phyloP scores from a whole-genome alignment of 1,140 invertebrate species.

The Probaryconus sp. region DNA sequence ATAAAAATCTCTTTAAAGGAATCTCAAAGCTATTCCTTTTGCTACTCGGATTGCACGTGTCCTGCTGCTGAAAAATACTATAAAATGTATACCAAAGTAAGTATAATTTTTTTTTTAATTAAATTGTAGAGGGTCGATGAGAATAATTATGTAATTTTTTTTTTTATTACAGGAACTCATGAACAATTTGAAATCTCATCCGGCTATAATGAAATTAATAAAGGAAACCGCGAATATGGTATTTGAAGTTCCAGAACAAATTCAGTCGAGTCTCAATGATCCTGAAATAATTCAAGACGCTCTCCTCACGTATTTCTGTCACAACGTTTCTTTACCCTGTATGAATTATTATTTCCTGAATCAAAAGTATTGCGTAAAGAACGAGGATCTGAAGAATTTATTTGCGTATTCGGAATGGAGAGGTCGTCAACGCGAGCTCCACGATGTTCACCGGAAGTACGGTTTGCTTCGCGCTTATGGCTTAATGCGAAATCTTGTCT shows the following conservation, averaged over 20 bases:
- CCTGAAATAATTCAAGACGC: constrained; percentile 88
- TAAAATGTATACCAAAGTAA: constrained; percentile 76
- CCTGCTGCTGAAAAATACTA: constrained; percentile 83
- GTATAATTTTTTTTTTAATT: constrained; percentile 10
- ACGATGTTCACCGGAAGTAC: constrained; percentile 81
- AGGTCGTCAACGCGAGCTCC: constrained; percentile 82
- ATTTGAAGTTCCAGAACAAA: constrained; percentile 82
- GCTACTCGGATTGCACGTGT: constrained; percentile 90
- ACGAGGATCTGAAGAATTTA: constrained; percentile 84
- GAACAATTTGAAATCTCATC: constrained; percentile 81
- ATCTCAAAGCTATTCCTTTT: constrained; percentile 90
- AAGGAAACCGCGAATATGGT: constrained; percentile 81
- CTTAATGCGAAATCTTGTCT: constrained; percentile 86
- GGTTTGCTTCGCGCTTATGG: constrained; percentile 87
- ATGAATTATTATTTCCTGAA: constrained; percentile 72
- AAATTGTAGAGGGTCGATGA: too few species aligned
- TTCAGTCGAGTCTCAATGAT: constrained; percentile 77
- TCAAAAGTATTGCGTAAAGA: constrained; percentile 80
- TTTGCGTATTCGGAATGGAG: constrained; percentile 88
- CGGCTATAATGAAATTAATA: constrained; percentile 83
- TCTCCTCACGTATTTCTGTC: constrained; percentile 89
- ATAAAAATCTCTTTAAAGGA: constrained; percentile 81
- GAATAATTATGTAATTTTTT: background rate
- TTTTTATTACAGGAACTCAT: constrained; percentile 72
- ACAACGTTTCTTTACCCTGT: constrained; percentile 88